phyloP scores from a whole-genome alignment of 1,140 invertebrate species.

The Helicoverpa zea region DNA sequence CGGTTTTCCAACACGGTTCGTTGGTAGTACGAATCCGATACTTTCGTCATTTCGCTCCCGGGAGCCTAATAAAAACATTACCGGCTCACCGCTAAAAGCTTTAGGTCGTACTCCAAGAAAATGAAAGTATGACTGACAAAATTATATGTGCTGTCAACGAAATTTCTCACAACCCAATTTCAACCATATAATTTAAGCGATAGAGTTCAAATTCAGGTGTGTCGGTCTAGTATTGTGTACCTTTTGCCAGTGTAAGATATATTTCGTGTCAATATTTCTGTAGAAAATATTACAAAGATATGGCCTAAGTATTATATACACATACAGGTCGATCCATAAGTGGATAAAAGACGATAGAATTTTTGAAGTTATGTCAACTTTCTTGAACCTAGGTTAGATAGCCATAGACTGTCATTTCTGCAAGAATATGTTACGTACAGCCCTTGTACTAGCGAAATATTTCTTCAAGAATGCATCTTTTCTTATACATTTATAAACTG shows the following conservation, averaged over 20 bases:
- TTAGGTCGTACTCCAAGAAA: constrained; percentile 46
- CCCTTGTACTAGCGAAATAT: no score
- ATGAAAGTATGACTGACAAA: constrained; percentile 29
- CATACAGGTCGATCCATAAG: background rate
- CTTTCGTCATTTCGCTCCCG: constrained; percentile 7
- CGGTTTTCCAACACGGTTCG: constrained; percentile 13
- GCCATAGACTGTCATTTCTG: no score
- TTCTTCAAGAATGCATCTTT: no score
- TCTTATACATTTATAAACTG: no score
- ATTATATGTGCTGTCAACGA: constrained; percentile 12
- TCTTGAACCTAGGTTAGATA: no score
- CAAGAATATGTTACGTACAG: no score
- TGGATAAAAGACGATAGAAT: background rate
- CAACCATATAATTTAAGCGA: background rate
- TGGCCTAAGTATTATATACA: constrained; percentile 1
- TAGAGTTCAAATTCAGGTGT: constrained; percentile 1
- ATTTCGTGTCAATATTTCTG: constrained; percentile 43
- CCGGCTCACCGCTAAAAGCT: constrained; percentile 46
- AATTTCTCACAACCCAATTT: background rate
- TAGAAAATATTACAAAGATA: constrained; percentile 31
- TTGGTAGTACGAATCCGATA: constrained; percentile 3
- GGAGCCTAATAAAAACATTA: constrained; percentile 48
- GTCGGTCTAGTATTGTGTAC: background rate
- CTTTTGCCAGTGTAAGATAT: constrained; percentile 28
- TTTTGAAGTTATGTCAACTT: no score